phyloP scores from a whole-genome alignment of 1,140 invertebrate species.

The Temnothorax longispinosus region DNA sequence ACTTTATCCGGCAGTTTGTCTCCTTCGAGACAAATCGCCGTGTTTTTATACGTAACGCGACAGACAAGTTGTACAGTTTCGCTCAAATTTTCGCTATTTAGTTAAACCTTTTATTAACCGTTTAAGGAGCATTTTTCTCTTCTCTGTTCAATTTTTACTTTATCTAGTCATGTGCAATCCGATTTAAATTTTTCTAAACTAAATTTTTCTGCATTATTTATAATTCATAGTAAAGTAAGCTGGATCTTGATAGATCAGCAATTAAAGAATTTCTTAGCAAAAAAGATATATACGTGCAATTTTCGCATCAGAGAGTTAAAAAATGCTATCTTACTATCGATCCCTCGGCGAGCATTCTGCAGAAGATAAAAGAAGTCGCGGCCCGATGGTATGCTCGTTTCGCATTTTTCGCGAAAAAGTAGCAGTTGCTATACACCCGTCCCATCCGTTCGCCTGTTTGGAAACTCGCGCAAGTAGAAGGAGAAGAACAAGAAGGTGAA shows the following conservation, averaged over 20 bases:
- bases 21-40: slow-evolving; percentile 20
- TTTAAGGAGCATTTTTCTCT: background rate
- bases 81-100: too few relatives aligned
- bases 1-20: slow-evolving; percentile 30
- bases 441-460: background rate
- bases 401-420: slow-evolving; percentile 41
- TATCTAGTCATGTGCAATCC: background rate
- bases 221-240: background rate
- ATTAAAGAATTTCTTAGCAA: background rate
- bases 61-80: background rate
- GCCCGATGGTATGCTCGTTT: slow-evolving; percentile 3
- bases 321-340: background rate
- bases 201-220: background rate
- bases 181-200: background rate
- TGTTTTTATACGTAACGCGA: background rate
- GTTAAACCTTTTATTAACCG: background rate
- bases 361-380: background rate
- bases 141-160: background rate
- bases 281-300: background rate
- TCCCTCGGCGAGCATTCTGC: background rate
- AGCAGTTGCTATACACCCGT: background rate
- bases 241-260: background rate
- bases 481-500: background rate
- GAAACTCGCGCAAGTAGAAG: slow-evolving; percentile 22
- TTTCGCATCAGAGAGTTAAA: background rate